These are phyloP conservation scores for Melipona bicolor DNA, from an alignment of 2,888 invertebrate species.

Conservation along the genomic window DNA sequence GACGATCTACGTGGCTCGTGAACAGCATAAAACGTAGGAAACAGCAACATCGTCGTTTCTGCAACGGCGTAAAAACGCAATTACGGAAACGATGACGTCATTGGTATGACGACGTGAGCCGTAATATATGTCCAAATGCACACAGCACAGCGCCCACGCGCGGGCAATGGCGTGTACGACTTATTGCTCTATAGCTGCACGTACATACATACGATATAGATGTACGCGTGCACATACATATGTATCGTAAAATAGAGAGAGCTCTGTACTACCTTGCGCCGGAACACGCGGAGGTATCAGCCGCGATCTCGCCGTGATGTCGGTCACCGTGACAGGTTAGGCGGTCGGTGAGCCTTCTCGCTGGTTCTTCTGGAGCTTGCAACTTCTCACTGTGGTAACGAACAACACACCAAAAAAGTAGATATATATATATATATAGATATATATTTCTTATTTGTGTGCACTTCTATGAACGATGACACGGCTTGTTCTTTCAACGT, in stretches of 20 bases:
- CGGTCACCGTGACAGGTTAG: conserved; percentile 73
- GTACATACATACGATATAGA: conserved; percentile 20
- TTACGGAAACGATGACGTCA: conserved; percentile 62
- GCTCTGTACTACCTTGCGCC: conserved; percentile 70
- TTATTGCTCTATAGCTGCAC: conserved; percentile 38
- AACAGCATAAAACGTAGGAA: background rate
- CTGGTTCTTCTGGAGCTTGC: conserved; percentile 46
- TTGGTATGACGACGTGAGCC: conserved; percentile 45
- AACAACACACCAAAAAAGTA: conserved; percentile 64
- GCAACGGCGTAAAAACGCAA: conserved; percentile 50
- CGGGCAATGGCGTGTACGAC: conserved; percentile 54
- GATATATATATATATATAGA: conserved; percentile 2
- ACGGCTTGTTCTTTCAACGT: conserved; percentile 41
- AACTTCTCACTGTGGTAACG: conserved; percentile 62
- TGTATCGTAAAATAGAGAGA: conserved; percentile 40
- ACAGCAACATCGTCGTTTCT: conserved; percentile 18
- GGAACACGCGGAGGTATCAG: conserved; percentile 72
- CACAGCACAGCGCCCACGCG: conserved; percentile 51
- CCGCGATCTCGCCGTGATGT: conserved; percentile 72
- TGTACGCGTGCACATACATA: conserved; percentile 13
- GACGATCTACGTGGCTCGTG: conserved; percentile 1
- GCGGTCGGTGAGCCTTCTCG: conserved; percentile 54
- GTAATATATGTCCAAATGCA: conserved; percentile 44
- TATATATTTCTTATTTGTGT: conserved; percentile 48
- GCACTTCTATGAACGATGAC: conserved; percentile 58